Evolutionary conservation across 2,113 vertebrate species (phyloP).

Genomic region (Cephalopholis sonnerati): DNA sequence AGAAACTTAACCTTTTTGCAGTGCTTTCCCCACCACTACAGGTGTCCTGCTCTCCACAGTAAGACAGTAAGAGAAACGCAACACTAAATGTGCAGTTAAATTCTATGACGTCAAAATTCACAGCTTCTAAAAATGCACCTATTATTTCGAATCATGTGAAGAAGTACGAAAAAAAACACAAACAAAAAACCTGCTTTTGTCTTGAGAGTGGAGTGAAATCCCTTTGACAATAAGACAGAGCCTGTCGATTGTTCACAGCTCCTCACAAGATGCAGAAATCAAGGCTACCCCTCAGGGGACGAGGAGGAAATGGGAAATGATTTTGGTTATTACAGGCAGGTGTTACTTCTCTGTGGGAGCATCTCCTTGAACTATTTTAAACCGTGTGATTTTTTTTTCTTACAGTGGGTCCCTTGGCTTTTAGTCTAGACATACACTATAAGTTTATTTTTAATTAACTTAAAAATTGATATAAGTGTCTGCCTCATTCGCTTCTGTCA

Average conservation of each 20-base stretch:
- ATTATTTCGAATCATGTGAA: neutral
- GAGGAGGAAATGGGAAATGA: slow-evolving; percentile 64
- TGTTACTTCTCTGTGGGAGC: slow-evolving; percentile 62
- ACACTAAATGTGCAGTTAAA: neutral
- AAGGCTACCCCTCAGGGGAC: slow-evolving; percentile 53
- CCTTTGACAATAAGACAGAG: slow-evolving; percentile 41
- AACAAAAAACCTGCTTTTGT: neutral
- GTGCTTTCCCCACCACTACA: neutral
- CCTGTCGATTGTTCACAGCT: slow-evolving; percentile 45
- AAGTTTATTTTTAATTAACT: slow-evolving; percentile 8
- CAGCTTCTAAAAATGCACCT: neutral
- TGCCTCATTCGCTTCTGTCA: neutral
- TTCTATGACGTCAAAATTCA: too few relatives aligned
- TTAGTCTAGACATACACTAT: slow-evolving; percentile 16
- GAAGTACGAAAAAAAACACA: neutral
- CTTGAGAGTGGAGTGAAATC: slow-evolving; percentile 31
- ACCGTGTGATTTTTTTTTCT: slow-evolving; percentile 18
- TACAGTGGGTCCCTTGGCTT: slow-evolving; percentile 25
- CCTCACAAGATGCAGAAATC: slow-evolving; percentile 66
- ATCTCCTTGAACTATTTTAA: slow-evolving; percentile 65
- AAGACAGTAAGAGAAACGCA: neutral
- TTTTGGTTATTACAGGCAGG: slow-evolving; percentile 57
- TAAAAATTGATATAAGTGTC: neutral
- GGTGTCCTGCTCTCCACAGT: neutral
- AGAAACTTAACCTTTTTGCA: slow-evolving; percentile 3